Percentiles rank a stretch among this genome's conserved stretches.
phyloP scores from a whole-genome alignment of 2,113 vertebrate species.

The Carassius carassius region DNA sequence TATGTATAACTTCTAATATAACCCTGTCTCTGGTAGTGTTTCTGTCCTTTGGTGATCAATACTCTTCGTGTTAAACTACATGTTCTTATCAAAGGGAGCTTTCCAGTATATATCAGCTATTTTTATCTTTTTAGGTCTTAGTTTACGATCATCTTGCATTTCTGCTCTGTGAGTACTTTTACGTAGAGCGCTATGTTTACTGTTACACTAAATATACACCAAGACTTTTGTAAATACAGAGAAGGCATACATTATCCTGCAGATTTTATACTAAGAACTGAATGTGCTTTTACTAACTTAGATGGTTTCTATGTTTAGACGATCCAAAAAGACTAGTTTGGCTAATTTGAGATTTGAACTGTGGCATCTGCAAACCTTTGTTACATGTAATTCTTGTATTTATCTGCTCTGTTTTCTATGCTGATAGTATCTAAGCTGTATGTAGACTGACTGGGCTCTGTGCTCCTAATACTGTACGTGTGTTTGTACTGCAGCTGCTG shows the following conservation, averaged over 20 bases:
- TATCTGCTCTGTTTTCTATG: conserved; percentile 60
- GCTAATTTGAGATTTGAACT: conserved; percentile 72
- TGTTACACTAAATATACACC: conserved; percentile 50
- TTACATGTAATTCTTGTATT: conserved; percentile 67
- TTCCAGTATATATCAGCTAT: conserved; percentile 46
- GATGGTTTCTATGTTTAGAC: conserved; percentile 68
- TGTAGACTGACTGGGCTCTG: conserved; percentile 46
- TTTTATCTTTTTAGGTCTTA: conserved; percentile 54
- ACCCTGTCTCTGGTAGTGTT: conserved; percentile 57
- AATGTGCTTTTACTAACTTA: conserved; percentile 79
- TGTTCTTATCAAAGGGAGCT: conserved; percentile 55
- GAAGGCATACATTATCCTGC: conserved; percentile 59
- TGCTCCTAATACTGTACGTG: conserved; percentile 47
- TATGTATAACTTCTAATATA: conserved; percentile 60
- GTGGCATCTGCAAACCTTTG: conserved; percentile 70
- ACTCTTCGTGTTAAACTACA: conserved; percentile 62
- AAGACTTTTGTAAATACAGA: conserved; percentile 68
- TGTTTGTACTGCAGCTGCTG: conserved; percentile 54
- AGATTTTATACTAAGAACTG: conserved; percentile 77
- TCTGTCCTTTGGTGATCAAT: conserved; percentile 56
- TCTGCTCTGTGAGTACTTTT: conserved; percentile 57
- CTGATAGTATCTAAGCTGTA: conserved; percentile 65
- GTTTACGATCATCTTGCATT: conserved; percentile 31
- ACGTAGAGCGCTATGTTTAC: conserved; percentile 59
- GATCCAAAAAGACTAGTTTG: conserved; percentile 61